These are phyloP conservation scores for Rhodeus uyekii DNA, from an alignment of 2,797 vertebrate species.

Conservation along the genomic window DNA sequence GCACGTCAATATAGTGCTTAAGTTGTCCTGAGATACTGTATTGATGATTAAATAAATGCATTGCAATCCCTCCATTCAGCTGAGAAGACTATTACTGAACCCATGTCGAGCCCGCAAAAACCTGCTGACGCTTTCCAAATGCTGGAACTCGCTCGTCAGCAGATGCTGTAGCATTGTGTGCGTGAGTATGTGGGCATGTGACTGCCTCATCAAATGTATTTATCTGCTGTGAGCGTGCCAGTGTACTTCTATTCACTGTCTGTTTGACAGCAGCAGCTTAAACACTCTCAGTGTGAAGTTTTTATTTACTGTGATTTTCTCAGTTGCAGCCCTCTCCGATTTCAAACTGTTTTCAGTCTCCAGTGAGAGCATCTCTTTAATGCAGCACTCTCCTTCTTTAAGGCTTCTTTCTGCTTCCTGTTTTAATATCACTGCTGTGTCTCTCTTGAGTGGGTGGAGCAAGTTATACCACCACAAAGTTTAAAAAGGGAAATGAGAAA, in stretches of 20 bases:
- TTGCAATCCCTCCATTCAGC: constrained; percentile 41
- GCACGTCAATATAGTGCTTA: constrained; percentile 20
- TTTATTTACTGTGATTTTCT: constrained; percentile 33
- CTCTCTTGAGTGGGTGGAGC: constrained; percentile 10
- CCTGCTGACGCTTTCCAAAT: constrained; percentile 54
- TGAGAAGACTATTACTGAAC: constrained; percentile 53
- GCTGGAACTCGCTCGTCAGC: constrained; percentile 48
- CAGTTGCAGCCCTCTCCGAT: constrained; percentile 12
- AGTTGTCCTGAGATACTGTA: constrained; percentile 32
- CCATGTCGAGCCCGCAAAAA: constrained; percentile 40
- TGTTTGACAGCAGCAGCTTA: constrained; percentile 32
- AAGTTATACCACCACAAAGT: not conserved
- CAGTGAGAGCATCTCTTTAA: constrained; percentile 3
- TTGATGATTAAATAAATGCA: constrained; percentile 54
- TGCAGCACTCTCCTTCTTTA: constrained; percentile 31
- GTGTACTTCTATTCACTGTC: constrained; percentile 24
- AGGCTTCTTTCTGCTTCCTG: constrained; percentile 4
- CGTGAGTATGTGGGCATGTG: constrained; percentile 32
- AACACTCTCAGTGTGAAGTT: constrained; percentile 13
- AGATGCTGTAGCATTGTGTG: constrained; percentile 44
- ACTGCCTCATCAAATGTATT: constrained; percentile 48
- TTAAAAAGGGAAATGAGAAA: not conserved
- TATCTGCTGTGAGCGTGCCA: constrained; percentile 30
- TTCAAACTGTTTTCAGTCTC: constrained; percentile 13
- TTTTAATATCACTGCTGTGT: constrained; percentile 10